These are phyloP conservation scores for Buathra laborator DNA, from an alignment of 2,888 invertebrate genomes.

Conservation along the genomic window DNA sequence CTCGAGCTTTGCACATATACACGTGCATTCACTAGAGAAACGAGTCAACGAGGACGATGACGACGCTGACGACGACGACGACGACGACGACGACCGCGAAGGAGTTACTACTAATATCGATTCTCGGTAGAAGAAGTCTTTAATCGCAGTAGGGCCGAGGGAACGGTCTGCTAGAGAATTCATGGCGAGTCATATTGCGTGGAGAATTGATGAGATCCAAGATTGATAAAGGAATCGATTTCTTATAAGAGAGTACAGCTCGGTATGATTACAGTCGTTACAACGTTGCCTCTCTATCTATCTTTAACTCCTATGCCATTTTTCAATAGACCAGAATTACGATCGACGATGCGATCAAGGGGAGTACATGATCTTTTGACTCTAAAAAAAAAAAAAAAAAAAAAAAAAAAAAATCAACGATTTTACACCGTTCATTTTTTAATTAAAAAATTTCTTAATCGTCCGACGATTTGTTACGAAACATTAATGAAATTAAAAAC, in stretches of 20 bases:
- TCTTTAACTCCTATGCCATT: constrained; percentile 16
- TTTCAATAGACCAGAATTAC: constrained; percentile 59
- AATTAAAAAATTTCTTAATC: too few species aligned
- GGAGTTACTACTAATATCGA: constrained; percentile 55
- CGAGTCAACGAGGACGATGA: constrained; percentile 42
- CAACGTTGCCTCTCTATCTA: constrained; percentile 36
- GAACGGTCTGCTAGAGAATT: constrained; percentile 65
- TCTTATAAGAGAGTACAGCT: constrained; percentile 49
- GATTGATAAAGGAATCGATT: constrained; percentile 68
- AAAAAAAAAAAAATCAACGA: not conserved
- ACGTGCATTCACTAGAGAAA: not conserved
- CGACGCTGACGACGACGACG: constrained; percentile 37
- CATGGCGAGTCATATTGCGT: constrained; percentile 68
- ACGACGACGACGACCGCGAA: constrained; percentile 41
- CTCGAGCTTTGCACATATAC: constrained; percentile 28
- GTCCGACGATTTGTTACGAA: too few species aligned
- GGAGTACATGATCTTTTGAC: not conserved
- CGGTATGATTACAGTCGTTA: constrained; percentile 64
- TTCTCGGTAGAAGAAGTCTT: constrained; percentile 49
- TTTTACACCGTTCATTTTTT: not conserved
- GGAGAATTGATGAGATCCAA: constrained; percentile 67
- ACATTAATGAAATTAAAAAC: not conserved
- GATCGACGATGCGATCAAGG: constrained; percentile 26
- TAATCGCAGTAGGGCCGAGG: constrained; percentile 31
- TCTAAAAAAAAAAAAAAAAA: not conserved